Conservation (phyloP, 1,140 invertebrate genomes). For the Monomorium pharaonis region DNA sequence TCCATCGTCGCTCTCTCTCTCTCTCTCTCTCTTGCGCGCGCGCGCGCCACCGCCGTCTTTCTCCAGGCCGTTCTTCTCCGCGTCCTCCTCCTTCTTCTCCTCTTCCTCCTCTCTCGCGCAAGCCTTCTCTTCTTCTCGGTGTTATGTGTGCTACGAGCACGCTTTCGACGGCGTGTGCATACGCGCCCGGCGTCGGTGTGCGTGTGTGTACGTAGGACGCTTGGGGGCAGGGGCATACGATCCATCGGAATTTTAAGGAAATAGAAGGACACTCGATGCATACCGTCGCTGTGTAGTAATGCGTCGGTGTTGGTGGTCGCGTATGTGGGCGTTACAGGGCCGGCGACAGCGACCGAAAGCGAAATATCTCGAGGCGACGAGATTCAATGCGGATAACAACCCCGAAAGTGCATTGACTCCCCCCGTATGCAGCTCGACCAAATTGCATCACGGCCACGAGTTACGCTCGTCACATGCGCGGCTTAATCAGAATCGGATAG, state of each 20-base stretch:
- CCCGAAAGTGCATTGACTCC: slow-evolving; percentile 41
- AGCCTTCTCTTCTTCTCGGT: slow-evolving; percentile 38
- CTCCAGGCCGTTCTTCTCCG: slow-evolving; percentile 55
- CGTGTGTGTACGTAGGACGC: slow-evolving; percentile 48
- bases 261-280: slow-evolving; percentile 81
- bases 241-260: slow-evolving; percentile 81
- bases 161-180: slow-evolving; percentile 38
- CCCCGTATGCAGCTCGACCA: neutral
- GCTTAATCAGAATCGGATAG: neutral
- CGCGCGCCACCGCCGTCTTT: slow-evolving; percentile 48
- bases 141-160: slow-evolving; percentile 62
- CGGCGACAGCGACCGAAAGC: slow-evolving; percentile 51
- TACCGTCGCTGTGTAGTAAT: slow-evolving; percentile 73
- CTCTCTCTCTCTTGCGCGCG: no score
- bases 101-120: slow-evolving; percentile 14
- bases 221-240: slow-evolving; percentile 68
- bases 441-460: slow-evolving; percentile 10
- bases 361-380: slow-evolving; percentile 66
- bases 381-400: slow-evolving; percentile 53
- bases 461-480: neutral
- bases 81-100: slow-evolving; percentile 57
- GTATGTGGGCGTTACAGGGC: slow-evolving; percentile 60
- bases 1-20: slow-evolving; percentile 11
- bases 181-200: neutral
- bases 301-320: slow-evolving; percentile 56